These are phyloP conservation scores for Nephrotoma appendiculata DNA, from an alignment of 2,888 invertebrate species.

Conservation along the genomic window DNA sequence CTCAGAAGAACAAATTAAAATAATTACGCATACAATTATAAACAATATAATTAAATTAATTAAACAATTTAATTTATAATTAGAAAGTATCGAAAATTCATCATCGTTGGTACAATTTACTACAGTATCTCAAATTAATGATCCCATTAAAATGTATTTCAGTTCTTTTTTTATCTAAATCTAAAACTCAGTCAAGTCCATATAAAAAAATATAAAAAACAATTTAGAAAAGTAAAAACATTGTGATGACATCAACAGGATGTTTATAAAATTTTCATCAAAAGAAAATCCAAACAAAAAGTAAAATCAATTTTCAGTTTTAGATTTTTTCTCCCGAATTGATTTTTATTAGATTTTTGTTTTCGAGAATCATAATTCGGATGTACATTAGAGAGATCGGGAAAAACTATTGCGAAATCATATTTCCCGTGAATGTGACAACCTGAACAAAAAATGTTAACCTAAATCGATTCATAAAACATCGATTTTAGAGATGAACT, in stretches of 20 bases:
- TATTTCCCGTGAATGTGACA: too few species aligned
- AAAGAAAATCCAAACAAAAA: neutral
- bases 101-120: neutral
- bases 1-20: neutral
- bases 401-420: too few species aligned
- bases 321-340: neutral
- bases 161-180: neutral
- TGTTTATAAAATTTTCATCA: constrained; percentile 1
- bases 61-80: neutral
- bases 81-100: neutral
- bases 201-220: neutral
- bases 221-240: neutral
- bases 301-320: neutral
- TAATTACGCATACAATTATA: neutral
- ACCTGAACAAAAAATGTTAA: too few species aligned
- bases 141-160: neutral
- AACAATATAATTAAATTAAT: neutral
- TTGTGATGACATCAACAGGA: constrained; percentile 2
- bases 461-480: neutral
- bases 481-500: neutral
- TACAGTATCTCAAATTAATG: neutral
- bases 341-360: neutral
- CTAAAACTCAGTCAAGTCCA: neutral
- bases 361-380: neutral
- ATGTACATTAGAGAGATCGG: neutral